Evolutionary conservation across 2,797 vertebrate species (phyloP), one percentile per base, ranked within the genome.

Genomic region (Anguilla megastoma): DNA sequence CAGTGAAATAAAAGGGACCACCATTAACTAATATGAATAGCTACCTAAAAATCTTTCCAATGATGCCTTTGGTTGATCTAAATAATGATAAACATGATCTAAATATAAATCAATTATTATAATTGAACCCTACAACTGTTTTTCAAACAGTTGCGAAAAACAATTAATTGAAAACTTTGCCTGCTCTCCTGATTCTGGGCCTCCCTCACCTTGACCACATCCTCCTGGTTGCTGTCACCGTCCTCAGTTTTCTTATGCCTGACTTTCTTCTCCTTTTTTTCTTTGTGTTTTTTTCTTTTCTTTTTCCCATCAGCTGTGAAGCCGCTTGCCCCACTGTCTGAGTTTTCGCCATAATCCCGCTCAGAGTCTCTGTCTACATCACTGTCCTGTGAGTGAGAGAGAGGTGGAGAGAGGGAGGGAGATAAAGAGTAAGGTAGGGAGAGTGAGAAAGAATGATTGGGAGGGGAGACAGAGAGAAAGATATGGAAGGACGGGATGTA

Each of bases 261-360:
- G 36, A 96, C 98, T 92, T 98, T 98, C 92, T 97, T 98, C 91
- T 98, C 98, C 89, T 98, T 99, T 93, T 98, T 97, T 88, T 98
- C 98, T 91, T 98, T 97, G 94, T 98, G 98, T 91, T 98, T 99
- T 95, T 97, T 96, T 91, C 97, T 96, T 79, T 97, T 97, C 91
- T 98, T 99, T 80, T 98, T 97, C 86, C 97, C 97, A 1, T 96
- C 97, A 0, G 95, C 94, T 56, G 97, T 97, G 85, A 97, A 97
- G 91, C 98, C 97, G 16, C 96, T 97, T 90, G 96, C 96, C 0
- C 95, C 94, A 56, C 97, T 98, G 95, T 98, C 98, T 0, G 97
- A 98, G 93, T 98, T 97, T 86, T 97, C 95, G 9, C 95, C 96
- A 89, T 94, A 97, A 90, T 97, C 97, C 84, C 96, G 90, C 33